These are phyloP conservation scores for Piprites chloris DNA, from an alignment of 2,113 vertebrate genomes.

Conservation along the genomic window DNA sequence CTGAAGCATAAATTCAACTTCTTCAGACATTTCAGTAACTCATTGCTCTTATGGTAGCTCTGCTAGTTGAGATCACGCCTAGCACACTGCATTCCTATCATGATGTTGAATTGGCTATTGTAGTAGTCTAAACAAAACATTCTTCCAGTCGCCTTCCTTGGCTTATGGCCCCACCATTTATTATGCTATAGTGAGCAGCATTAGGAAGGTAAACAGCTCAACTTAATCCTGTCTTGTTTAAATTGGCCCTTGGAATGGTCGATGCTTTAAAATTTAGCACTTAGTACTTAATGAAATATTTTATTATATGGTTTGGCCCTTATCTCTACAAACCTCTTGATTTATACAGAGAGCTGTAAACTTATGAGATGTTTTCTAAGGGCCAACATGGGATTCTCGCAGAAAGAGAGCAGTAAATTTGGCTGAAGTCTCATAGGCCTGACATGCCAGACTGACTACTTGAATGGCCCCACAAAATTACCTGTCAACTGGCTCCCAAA, in stretches of 20 bases:
- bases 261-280: background rate
- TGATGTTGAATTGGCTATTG: slow-evolving; percentile 28
- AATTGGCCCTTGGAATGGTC: slow-evolving; percentile 8
- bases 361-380: background rate
- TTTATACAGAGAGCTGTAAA: background rate
- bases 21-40: background rate
- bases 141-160: slow-evolving; percentile 39
- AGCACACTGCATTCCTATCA: slow-evolving; percentile 11
- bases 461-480: background rate
- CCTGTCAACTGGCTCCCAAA: background rate
- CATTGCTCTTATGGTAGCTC: background rate
- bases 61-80: background rate
- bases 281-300: background rate
- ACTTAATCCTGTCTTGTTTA: slow-evolving; percentile 26
- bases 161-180: slow-evolving; percentile 21
- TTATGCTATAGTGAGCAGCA: background rate
- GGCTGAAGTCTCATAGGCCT: background rate
- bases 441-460: background rate
- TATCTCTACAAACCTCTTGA: background rate
- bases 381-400: background rate
- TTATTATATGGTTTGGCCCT: background rate
- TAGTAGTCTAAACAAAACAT: slow-evolving; percentile 61
- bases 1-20: background rate
- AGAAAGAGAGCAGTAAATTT: background rate
- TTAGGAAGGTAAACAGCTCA: slow-evolving; percentile 45